Percentiles rank a stretch among this genome's conserved stretches.
Conservation (phyloP, 2,888 invertebrate genomes). For the Eupsilia transversa region DNA sequence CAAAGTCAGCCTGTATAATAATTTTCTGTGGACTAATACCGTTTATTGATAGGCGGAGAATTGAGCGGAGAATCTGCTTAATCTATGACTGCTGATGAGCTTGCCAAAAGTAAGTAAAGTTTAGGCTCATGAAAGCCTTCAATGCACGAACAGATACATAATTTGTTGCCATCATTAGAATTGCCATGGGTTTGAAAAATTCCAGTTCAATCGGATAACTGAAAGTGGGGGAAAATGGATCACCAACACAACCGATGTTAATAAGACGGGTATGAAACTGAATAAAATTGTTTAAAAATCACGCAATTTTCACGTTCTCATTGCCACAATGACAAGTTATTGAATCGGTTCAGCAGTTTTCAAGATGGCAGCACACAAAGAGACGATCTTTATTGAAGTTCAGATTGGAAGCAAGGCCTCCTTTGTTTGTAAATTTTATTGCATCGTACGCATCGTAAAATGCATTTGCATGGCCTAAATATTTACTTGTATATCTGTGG, state of each 20-base stretch:
- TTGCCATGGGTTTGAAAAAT: too few relatives aligned
- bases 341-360: conserved; percentile 58
- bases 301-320: conserved; percentile 23
- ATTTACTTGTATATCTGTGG: conserved; percentile 51
- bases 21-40: too few relatives aligned
- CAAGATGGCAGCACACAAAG: conserved; percentile 57
- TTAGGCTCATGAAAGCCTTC: too few relatives aligned
- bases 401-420: conserved; percentile 49
- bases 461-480: conserved; percentile 65
- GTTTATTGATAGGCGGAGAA: too few relatives aligned
- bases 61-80: too few relatives aligned
- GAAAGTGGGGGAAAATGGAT: not conserved
- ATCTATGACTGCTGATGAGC: too few relatives aligned
- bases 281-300: conserved; percentile 23
- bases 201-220: not conserved
- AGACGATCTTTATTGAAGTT: conserved; percentile 50
- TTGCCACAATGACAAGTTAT: conserved; percentile 47
- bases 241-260: not conserved
- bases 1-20: too few relatives aligned
- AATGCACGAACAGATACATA: too few relatives aligned
- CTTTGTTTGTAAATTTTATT: conserved; percentile 68
- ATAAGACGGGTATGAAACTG: not conserved
- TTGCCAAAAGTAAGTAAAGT: too few relatives aligned
- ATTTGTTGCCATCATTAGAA: too few relatives aligned
- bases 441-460: conserved; percentile 56